Evolutionary conservation across 1,140 invertebrate species (phyloP), one percentile per base, ranked within the genome.

Genomic region (Brachionus koreanus): DNA sequence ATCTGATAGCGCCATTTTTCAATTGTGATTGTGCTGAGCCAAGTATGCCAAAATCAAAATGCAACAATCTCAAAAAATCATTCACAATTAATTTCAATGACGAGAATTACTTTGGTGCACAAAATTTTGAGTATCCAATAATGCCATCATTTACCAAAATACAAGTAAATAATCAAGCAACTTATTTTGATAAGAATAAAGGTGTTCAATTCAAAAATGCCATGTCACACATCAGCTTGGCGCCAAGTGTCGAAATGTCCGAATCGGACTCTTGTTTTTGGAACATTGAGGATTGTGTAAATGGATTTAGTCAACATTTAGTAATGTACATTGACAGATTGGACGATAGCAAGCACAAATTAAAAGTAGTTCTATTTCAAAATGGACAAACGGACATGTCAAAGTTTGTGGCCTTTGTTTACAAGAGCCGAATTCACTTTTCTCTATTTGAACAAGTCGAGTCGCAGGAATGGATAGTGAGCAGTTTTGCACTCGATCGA

Each of bases 11-110:
- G 5, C 76, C 76, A 9, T 79, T 61, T 16, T 79, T 79, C 19
- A 79, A 79, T 42, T 79, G 76, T 61, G 76, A 79, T 16, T 79
- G 76, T 79, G 46, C 49, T 19, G 76, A 79, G 39, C 42, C 76
- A 0, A 39, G 7, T 39, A 9, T 23, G 16, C 76, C 49, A 19
- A 79, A 65, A 61, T 43, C 46, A 65, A 79, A 79, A 35, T 79
- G 76, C 13, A 12, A 23, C 35, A 65, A 42, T 37, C 25, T 79
- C 2, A 61, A 61, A 37, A 57, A 65, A 57, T 57, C 49, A 0
- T 61, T 61, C 35, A 19, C 76, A 13, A 61, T 79, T 33, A 37
- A 42, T 37, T 79, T 79, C 23, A 29, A 79, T 43, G 76, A 79
- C 19, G 52, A 39, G 10, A 79, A 79, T 39, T 79, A 79, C 37